Conservation (phyloP, 2,888 invertebrate species). For the Calephelis perditalis region DNA sequence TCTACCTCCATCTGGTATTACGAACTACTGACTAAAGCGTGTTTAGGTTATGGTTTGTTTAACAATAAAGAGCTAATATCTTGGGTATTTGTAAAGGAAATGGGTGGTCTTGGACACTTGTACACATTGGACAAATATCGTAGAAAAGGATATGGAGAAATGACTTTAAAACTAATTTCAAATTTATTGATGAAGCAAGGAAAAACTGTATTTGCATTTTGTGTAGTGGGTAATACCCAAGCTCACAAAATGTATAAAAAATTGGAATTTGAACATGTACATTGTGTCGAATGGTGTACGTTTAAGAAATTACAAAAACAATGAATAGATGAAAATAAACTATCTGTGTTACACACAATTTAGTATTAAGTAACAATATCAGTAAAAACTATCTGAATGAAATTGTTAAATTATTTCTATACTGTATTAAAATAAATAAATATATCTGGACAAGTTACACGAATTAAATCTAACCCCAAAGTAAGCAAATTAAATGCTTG, state of each 20-base stretch:
- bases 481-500: too few relatives aligned
- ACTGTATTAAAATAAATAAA: too few relatives aligned
- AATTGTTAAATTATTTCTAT: too few relatives aligned
- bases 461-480: too few relatives aligned
- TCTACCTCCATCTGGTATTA: conserved; percentile 41
- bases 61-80: conserved; percentile 36
- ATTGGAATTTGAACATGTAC: conserved; percentile 36
- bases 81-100: conserved; percentile 49
- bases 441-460: too few relatives aligned
- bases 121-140: conserved; percentile 48
- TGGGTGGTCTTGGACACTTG: conserved; percentile 46
- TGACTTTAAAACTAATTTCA: conserved; percentile 42
- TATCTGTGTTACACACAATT: too few relatives aligned
- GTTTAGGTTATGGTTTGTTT: conserved; percentile 46
- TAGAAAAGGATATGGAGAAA: conserved; percentile 46
- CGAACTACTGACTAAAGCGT: conserved; percentile 40
- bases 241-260: conserved; percentile 46
- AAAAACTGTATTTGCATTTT: conserved; percentile 41
- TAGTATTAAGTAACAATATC: too few relatives aligned
- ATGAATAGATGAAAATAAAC: too few relatives aligned
- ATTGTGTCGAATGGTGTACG: conserved; percentile 36
- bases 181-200: conserved; percentile 40
- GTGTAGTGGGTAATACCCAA: conserved; percentile 39
- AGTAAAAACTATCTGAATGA: too few relatives aligned
- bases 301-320: background rate